phyloP scores from a whole-genome alignment of 2,888 invertebrate genomes.

The Epinotia demarniana region DNA sequence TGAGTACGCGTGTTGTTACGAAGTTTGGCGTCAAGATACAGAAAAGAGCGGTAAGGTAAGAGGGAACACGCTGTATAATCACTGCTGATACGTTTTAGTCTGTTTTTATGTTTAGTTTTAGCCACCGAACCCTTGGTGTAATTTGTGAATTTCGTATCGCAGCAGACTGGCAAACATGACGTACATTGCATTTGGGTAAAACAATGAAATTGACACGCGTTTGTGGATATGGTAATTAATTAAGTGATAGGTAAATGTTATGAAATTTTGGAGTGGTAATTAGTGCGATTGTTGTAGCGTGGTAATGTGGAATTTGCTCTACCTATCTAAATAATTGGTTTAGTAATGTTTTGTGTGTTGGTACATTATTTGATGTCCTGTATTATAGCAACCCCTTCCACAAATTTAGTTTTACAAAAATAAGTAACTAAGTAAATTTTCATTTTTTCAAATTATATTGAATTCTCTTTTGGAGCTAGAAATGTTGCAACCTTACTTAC shows the following conservation, averaged over 20 bases:
- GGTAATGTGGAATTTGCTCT: not conserved
- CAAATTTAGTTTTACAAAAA: not conserved
- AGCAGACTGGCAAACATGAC: conserved; percentile 54
- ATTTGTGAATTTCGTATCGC: conserved; percentile 67
- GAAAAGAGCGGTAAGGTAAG: not conserved
- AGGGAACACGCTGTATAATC: not conserved
- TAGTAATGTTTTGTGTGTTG: not conserved
- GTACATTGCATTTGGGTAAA: conserved; percentile 27
- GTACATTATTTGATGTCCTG: not conserved
- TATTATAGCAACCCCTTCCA: not conserved
- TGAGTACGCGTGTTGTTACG: not conserved
- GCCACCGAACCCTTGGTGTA: conserved; percentile 65
- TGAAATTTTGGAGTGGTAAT: conserved; percentile 19
- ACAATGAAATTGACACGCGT: conserved; percentile 35
- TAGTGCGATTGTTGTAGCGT: conserved; percentile 2
- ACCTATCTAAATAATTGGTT: conserved; percentile 7
- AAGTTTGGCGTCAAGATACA: not conserved
- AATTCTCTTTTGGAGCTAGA: too few relatives aligned
- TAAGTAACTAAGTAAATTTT: too few relatives aligned
- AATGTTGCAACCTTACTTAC: too few relatives aligned
- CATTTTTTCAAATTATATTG: too few relatives aligned
- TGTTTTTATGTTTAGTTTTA: conserved; percentile 62
- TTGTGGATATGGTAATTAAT: conserved; percentile 25
- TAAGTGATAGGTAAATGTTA: conserved; percentile 18
- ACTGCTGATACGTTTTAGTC: not conserved